Conservation (phyloP, 2,113 vertebrate species). For the Corythaeola cristata region DNA sequence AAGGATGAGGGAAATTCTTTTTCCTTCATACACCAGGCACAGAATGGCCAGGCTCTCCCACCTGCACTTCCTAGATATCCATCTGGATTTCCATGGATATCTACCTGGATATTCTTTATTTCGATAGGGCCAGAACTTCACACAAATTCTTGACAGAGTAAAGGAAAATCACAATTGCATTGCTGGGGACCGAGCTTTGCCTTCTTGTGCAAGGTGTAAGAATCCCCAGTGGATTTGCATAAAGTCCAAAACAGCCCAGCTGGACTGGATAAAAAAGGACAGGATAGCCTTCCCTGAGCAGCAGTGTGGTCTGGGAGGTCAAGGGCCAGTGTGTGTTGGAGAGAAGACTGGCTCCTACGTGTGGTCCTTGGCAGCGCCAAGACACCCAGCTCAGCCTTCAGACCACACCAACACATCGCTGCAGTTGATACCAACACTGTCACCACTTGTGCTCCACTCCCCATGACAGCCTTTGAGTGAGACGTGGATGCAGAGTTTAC, state of each 20-base stretch:
- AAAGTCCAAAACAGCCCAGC: background rate
- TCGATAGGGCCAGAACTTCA: background rate
- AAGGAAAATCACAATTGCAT: background rate
- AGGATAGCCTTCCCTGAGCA: background rate
- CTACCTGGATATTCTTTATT: background rate
- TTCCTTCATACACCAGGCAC: background rate
- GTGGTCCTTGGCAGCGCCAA: background rate
- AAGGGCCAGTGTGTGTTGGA: background rate
- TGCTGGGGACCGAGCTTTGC: background rate
- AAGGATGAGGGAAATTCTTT: background rate
- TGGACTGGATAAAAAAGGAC: background rate
- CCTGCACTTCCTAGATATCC: background rate
- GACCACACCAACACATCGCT: rapidly evolving
- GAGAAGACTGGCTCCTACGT: background rate
- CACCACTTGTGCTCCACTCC: rapidly evolving
- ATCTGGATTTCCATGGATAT: background rate
- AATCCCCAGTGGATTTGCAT: background rate
- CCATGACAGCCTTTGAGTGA: background rate
- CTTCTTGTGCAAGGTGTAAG: background rate
- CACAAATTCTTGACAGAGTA: background rate
- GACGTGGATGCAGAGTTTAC: too few relatives aligned
- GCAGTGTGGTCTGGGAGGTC: background rate
- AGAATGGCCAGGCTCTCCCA: background rate
- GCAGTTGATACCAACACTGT: background rate
- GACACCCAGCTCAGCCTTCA: background rate